Base-by-base conservation (phyloP, 2,888 invertebrate species). In the Sarcophaga variegata region DNA sequence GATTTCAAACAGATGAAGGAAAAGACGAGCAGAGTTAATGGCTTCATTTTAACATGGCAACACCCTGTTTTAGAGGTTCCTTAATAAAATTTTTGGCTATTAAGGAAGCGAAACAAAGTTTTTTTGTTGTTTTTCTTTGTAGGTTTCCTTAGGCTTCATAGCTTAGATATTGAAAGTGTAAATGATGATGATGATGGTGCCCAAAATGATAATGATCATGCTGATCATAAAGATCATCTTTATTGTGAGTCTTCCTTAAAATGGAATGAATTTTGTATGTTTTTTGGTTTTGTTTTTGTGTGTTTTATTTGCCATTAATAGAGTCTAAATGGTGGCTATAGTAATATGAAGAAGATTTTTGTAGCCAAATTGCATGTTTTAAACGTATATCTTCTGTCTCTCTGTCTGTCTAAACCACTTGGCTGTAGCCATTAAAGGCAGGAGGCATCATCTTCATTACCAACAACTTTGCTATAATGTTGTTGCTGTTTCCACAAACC, bases 311-410 rank as follows among this genome's bases (percentile, higher is more conserved):
- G 8, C 37, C 37, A 37, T 54, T 54, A 54, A 54, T 54, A 54
- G 54, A 14, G 54, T 17, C 17, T 54, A 54, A 54, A 54, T 54
- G 17, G 17, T 14, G 54, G 54, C 54, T 54, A n/a, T 66, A 75
- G n/a, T 59, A 54, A 27, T 47, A 70, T 12, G 76, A 88, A 89
- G 82, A 86, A 87, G 81, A 88, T 90, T 90, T 90, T 90, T 90
- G 90, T 90, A 91, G 90, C 92, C 90, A 92, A 92, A 92, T 92
- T 92, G 91, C 92, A 91, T 90, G 90, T 90, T 90, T 88, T 59
- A 85, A 59, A 63, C 79, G 66, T 75, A 63, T 83, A 82, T 22
- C 85, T 66, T 66, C 85, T 66, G 76, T 77, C 63, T 64, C 2
- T 77, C 70, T 64, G 12, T 66, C 27, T 12, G 27, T 62, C 20